Base-by-base conservation (phyloP, 2,797 vertebrate genomes). In the Sphaeramia orbicularis region DNA sequence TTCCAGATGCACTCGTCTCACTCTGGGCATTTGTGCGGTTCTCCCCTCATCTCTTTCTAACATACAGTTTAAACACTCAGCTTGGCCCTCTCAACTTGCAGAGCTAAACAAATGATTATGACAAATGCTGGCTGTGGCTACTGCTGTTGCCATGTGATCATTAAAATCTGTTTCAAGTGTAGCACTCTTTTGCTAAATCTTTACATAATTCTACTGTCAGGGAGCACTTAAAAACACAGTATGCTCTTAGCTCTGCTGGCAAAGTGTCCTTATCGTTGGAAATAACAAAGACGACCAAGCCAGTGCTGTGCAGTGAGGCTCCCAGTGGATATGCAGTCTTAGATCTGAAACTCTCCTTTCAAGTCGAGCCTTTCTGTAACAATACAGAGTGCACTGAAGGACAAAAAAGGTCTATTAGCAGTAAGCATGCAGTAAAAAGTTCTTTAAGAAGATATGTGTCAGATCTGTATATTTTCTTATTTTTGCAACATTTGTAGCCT, bases 1-100 rank as follows among this genome's bases (percentile, higher is more conserved):
- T 89, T 88, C 88, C 90, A 91, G 85, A 91, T 87, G 88, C 71
- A 71, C 59, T 72, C 52, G 53, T 78, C 65, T 83, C 62, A 69
- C 66, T 91, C 65, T 57, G 77, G 76, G 71, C 56, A 71, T 76
- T 72, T 71, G 53, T 43, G 41, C 21, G 40, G 24, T 10, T 47
- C 45, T 65, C 57, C 40, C 79, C 79, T 77, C 65, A 74, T 85
- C 73, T 72, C 59, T 7, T 24, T 68, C 24, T 47, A 40, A 75
- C 66, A 75, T 65, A 57, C 68, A 60, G 24, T 27, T 27, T 43
- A 36, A 30, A 48, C 54, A 66, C 58, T 65, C 16, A n/a, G 43
- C 68, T 67, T 38, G 59, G 53, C 53, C 65, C 52, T 55, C 59
- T 64, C 41, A 51, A 70, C 55, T 56, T 44, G 50, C 61, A 80